Base-by-base conservation (phyloP, 2,797 vertebrate species). In the Cirrhinus mrigala region DNA sequence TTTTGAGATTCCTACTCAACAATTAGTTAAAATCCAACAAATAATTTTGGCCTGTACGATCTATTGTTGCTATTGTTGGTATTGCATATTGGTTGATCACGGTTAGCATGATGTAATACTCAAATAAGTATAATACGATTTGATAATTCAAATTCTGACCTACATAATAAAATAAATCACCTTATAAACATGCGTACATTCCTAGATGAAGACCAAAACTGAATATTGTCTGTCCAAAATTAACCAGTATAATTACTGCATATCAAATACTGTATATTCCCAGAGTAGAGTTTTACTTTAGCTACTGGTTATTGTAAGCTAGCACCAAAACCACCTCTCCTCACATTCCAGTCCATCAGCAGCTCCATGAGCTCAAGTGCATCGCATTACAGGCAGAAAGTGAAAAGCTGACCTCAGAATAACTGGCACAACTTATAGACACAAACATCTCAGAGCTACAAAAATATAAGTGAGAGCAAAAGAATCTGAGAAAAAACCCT, bases 341-440 rank as follows among this genome's bases (percentile, higher is more conserved):
- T 50, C 58, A 84, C 16, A 84, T 50, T 88, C 48, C 71, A 84
- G 48, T 58, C 68, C 60, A 82, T 56, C 82, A 81, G 73, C 86
- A 84, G 84, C 87, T 88, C 92, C 90, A 89, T 89, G 88, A 86
- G 88, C 87, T 87, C 48, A 89, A 80, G 73, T 79, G 91, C 89
- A 90, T 92, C 90, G 85, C 87, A 91, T 93, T 91, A 90, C 90
- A 89, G 80, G 68, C 29, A 85, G 83, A 88, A 86, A 78, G 82
- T 77, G 85, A 69, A 79, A 81, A 90, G 89, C 82, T 91, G 88
- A 46, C 86, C 92, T 46, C 46, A 46, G 15, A 56, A 81, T 80
- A 75, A 81, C 78, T 81, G 10, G 4, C 70, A 77, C 33, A 50
- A 80, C 10, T 50, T 80, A 48, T 68, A 8, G 58, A 29, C 60